Evolutionary conservation across 2,888 invertebrate species (phyloP).

Genomic region (Fabriciana adippe): DNA sequence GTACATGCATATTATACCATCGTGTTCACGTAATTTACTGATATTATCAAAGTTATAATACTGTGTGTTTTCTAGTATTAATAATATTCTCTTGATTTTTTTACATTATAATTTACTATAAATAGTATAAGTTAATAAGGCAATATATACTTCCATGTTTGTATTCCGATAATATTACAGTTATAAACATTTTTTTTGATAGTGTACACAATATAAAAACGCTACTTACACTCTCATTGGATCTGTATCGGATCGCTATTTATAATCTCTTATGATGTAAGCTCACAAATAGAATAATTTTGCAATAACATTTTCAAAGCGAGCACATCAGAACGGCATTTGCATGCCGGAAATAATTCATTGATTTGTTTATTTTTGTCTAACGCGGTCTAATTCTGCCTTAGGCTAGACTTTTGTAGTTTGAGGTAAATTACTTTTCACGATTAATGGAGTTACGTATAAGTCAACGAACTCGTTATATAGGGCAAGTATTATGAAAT

Average conservation of each 20-base stretch:
- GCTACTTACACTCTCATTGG: background rate
- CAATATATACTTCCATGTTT: no score
- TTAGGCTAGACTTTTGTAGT: constrained; percentile 9
- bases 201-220: background rate
- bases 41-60: no score
- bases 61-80: no score
- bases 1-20: no score
- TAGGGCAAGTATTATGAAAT: background rate
- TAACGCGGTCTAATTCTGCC: constrained; percentile 14
- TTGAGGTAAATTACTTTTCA: constrained; percentile 5
- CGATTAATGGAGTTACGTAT: background rate
- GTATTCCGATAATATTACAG: no score
- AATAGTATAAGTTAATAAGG: no score
- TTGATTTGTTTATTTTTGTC: constrained; percentile 33
- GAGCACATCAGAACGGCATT: constrained; percentile 27
- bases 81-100: no score
- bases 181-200: no score
- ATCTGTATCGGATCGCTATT: background rate
- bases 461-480: background rate
- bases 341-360: constrained; percentile 29
- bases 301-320: constrained; percentile 25
- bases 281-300: constrained; percentile 23
- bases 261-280: constrained; percentile 14
- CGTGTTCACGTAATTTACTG: no score
- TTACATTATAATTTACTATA: no score